Evolutionary conservation across 53 echinoderm and acorn worm genomes (phyloP).

Genomic region (Hippasteria phrygiana): DNA sequence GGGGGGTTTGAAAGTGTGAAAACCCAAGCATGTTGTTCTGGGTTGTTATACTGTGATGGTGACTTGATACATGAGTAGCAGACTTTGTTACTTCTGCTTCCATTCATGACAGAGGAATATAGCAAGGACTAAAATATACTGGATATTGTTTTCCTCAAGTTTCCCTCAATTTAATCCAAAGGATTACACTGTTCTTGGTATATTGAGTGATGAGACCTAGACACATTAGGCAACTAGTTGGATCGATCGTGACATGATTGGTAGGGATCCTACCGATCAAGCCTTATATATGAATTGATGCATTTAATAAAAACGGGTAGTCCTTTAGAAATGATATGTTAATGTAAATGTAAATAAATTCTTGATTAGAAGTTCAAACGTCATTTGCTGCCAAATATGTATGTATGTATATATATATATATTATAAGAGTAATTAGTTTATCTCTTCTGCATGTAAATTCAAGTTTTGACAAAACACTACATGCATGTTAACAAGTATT

Average conservation of each 20-base stretch:
- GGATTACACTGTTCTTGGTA: too few species aligned
- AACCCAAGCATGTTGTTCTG: too few species aligned
- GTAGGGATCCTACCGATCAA: neutral
- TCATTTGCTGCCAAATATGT: conserved; percentile 31
- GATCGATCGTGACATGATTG: neutral
- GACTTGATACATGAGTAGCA: too few species aligned
- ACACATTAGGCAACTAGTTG: neutral
- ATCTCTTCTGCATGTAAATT: neutral
- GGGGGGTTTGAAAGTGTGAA: too few species aligned
- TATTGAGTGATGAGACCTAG: neutral
- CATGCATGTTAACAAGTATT: neutral
- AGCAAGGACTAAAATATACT: too few species aligned
- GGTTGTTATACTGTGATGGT: too few species aligned
- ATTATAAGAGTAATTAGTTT: neutral
- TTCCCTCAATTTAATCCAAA: neutral
- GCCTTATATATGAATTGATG: neutral
- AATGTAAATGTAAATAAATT: neutral
- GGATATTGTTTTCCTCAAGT: neutral
- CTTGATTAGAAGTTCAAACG: neutral
- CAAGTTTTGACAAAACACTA: neutral
- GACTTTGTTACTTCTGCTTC: too few species aligned
- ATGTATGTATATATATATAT: neutral
- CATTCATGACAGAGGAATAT: too few species aligned
- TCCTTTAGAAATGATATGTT: conserved; percentile 10
- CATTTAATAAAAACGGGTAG: conserved; percentile 44